Base-by-base conservation (phyloP, 2,113 vertebrate genomes). In the Hippocampus barbouri region DNA sequence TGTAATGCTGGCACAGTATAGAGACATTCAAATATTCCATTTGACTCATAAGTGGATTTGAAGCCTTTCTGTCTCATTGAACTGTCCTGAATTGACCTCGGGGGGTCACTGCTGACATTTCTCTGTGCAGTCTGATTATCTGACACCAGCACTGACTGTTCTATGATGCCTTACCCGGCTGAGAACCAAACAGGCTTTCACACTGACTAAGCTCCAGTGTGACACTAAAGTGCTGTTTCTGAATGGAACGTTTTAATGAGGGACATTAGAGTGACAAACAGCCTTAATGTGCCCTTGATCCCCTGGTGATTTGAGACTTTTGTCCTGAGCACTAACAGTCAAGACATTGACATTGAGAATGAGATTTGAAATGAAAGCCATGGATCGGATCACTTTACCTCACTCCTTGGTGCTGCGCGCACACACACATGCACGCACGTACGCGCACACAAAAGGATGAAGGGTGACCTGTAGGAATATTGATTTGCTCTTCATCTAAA, bases 201-300 rank as follows among this genome's bases (percentile, higher is more conserved):
- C 76, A 70, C 69, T 75, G 65, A 86, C 43, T 23, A 1, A 30
- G 60, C 82, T 74, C 74, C 64, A 69, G 66, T 80, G 87, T 82
- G 78, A 62, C 40, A 2, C 66, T 66, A 71, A 88, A 89, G 72
- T 77, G 80, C 74, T 80, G 77, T 82, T 88, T 89, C 30, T 30
- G 30, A 30, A 30, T 90, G 84, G 11, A 60, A 30, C 9, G 12
- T 59, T 59, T 59, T 86, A 63, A 62, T 38, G 66, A 78, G 77
- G 80, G 76, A 90, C 83, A 87, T 80, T 57, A 62, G 77, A 70
- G 73, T 74, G 66, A 79, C 77, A 64, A 75, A 79, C 85, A 73
- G 80, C 83, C 88, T 81, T 72, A 21, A 64, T 63, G 54, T 79
- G 84, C 71, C 89, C 88, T 86, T 74, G 72, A 70, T 76, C 60